Percentiles rank a stretch among this genome's conserved stretches.
phyloP scores from a whole-genome alignment of 2,797 vertebrate genomes.

The Melanotaenia maccullochi region DNA sequence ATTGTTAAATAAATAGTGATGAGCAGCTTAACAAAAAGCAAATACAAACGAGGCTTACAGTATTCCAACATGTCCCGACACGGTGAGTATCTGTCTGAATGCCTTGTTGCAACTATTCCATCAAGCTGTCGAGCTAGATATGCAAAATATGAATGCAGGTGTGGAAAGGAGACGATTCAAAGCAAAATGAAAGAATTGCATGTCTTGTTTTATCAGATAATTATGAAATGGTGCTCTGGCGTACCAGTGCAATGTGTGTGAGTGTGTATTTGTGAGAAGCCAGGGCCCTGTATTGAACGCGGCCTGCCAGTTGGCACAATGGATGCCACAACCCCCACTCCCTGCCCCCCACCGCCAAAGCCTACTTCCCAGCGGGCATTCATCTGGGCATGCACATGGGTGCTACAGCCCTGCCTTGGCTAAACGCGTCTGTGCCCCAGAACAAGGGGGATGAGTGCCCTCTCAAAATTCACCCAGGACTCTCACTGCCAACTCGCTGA shows the following conservation, averaged over 20 bases:
- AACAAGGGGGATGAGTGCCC: conserved; percentile 78
- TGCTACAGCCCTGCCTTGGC: conserved; percentile 73
- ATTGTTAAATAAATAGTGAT: conserved; percentile 21
- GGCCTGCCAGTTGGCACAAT: conserved; percentile 78
- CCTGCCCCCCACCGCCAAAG: conserved; percentile 64
- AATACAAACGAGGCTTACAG: conserved; percentile 42
- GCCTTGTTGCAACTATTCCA: conserved; percentile 63
- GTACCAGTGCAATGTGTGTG: conserved; percentile 34
- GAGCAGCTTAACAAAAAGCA: conserved; percentile 40
- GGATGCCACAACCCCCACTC: conserved; percentile 71
- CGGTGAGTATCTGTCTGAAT: conserved; percentile 49
- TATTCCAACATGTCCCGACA: conserved; percentile 57
- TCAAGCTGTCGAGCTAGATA: conserved; percentile 67
- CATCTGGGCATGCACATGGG: conserved; percentile 82
- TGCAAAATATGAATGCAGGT: conserved; percentile 59
- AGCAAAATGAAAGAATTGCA: conserved; percentile 21
- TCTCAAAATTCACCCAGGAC: conserved; percentile 70
- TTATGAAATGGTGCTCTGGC: conserved; percentile 29
- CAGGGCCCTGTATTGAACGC: conserved; percentile 67
- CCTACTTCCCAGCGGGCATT: conserved; percentile 80
- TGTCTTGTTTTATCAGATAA: conserved; percentile 37
- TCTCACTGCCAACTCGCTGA: conserved; percentile 69
- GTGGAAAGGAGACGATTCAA: conserved; percentile 39
- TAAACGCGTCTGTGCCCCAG: conserved; percentile 72
- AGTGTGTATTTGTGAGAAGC: conserved; percentile 57